These are phyloP conservation scores for Coelopa pilipes DNA, from an alignment of 2,888 invertebrate genomes.

Conservation along the genomic window DNA sequence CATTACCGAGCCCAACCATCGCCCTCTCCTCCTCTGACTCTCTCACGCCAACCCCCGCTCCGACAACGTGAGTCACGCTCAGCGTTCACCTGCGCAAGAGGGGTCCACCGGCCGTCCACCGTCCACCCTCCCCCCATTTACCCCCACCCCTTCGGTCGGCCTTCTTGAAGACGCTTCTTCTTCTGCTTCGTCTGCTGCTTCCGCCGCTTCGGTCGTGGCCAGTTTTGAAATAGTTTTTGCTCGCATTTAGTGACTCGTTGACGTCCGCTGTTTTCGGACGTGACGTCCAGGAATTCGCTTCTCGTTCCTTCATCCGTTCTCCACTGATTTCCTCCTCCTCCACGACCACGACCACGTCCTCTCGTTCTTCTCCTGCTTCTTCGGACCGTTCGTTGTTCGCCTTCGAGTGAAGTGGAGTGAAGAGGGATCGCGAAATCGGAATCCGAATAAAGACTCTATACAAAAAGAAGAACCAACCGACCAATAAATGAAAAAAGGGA, in stretches of 20 bases:
- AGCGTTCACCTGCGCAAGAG: slow-evolving; percentile 15
- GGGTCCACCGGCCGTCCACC: background rate
- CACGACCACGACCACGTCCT: too few relatives aligned
- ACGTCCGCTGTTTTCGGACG: slow-evolving; percentile 33
- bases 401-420: too few relatives aligned
- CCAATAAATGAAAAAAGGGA: too few relatives aligned
- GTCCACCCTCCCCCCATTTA: background rate
- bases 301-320: background rate
- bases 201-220: slow-evolving; percentile 1
- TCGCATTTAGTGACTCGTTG: slow-evolving; percentile 30
- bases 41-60: background rate
- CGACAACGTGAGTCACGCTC: slow-evolving; percentile 11
- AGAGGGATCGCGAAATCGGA: background rate
- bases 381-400: background rate
- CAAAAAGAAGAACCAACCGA: background rate
- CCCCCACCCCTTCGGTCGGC: background rate
- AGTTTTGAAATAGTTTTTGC: slow-evolving; percentile 29
- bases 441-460: background rate
- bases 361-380: background rate
- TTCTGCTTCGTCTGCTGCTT: slow-evolving; percentile 10
- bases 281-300: slow-evolving; percentile 1
- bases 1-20: background rate
- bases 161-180: slow-evolving; percentile 14
- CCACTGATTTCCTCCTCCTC: background rate
- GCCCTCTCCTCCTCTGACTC: background rate